These are phyloP conservation scores for Penaeus vannamei DNA, from an alignment of 1,140 invertebrate species.

Conservation along the genomic window DNA sequence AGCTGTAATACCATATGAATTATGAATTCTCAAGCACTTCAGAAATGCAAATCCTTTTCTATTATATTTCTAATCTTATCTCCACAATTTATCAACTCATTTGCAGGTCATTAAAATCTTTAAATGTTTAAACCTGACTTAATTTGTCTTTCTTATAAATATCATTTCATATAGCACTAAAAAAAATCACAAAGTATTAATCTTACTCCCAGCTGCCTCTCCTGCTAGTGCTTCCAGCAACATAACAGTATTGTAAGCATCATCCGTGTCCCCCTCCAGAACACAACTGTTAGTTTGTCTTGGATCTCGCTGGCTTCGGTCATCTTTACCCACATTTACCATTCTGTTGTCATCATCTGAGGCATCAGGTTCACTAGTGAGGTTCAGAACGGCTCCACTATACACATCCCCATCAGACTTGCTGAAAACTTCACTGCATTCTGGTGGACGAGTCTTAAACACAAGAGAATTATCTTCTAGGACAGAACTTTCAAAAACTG, in stretches of 20 bases:
- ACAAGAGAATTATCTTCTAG: constrained; percentile 30
- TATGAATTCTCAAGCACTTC: no score
- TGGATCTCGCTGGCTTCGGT: background rate
- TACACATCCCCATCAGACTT: constrained; percentile 48
- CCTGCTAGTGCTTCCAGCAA: constrained; percentile 46
- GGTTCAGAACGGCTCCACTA: background rate
- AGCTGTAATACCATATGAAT: constrained; percentile 14
- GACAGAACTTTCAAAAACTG: constrained; percentile 53
- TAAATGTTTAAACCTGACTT: no score
- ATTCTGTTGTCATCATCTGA: constrained; percentile 6
- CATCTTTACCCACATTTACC: background rate
- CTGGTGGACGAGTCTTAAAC: constrained; percentile 36
- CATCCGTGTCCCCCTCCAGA: constrained; percentile 43
- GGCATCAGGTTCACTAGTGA: constrained; percentile 6
- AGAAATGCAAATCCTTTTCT: no score
- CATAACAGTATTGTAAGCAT: constrained; percentile 51
- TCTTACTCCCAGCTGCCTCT: constrained; percentile 31
- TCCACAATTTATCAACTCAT: no score
- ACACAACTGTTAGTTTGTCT: background rate
- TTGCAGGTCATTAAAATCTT: no score
- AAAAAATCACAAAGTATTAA: no score
- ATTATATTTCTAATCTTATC: no score
- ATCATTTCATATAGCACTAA: no score
- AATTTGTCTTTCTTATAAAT: no score
- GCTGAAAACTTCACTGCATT: constrained; percentile 41